phyloP scores from a whole-genome alignment of 2,888 invertebrate genomes.

The Brachylomia viminalis region DNA sequence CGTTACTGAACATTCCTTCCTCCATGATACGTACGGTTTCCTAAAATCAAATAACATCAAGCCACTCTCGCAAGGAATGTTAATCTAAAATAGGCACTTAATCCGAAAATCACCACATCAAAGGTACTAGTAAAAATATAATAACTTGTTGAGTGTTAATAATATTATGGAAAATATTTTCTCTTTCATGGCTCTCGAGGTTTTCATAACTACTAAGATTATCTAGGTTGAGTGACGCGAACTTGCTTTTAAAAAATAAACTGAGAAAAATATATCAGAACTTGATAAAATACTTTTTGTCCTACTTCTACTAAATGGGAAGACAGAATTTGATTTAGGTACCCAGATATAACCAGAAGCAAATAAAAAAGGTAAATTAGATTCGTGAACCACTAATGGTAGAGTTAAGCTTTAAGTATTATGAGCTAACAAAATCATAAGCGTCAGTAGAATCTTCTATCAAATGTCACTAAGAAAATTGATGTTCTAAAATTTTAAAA shows the following conservation, averaged over 20 bases:
- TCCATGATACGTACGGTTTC: too few species aligned
- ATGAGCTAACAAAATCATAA: not conserved
- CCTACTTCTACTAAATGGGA: too few species aligned
- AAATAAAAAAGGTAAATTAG: not conserved
- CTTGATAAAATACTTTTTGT: not conserved
- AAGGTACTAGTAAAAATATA: slow-evolving; percentile 21
- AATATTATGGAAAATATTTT: slow-evolving; percentile 12
- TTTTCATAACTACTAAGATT: slow-evolving; percentile 16
- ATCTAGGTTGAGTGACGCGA: slow-evolving; percentile 17
- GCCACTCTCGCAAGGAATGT: not conserved
- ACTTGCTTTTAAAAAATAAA: slow-evolving; percentile 29
- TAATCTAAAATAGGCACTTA: not conserved
- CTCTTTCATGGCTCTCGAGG: slow-evolving; percentile 13
- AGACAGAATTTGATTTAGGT: not conserved
- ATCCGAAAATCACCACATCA: slow-evolving; percentile 4
- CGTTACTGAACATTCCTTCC: too few species aligned
- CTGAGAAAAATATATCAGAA: slow-evolving; percentile 11
- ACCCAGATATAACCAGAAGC: not conserved
- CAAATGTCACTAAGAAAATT: not conserved
- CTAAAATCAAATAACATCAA: not conserved
- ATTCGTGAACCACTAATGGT: not conserved
- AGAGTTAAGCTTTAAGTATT: not conserved
- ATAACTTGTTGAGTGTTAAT: slow-evolving; percentile 5
- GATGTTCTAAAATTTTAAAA: not conserved
- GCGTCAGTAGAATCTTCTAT: not conserved